Conservation (phyloP, 2,888 invertebrate species). For the Apoderus coryli region DNA sequence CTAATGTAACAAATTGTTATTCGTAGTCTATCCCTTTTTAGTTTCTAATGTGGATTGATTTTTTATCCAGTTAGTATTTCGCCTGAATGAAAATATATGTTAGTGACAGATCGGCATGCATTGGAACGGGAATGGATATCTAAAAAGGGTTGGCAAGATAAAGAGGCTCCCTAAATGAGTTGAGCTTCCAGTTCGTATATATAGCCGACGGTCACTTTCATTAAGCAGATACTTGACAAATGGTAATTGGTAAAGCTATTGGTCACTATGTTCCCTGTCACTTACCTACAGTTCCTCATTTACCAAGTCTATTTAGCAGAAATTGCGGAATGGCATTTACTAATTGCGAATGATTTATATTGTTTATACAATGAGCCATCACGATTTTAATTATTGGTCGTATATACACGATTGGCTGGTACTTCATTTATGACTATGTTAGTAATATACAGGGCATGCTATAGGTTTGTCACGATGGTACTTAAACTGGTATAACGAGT, state of each 20-base stretch:
- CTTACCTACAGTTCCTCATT: conserved; percentile 31
- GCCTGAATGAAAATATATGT: conserved; percentile 25
- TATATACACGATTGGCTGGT: too few species aligned
- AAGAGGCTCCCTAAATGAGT: conserved; percentile 32
- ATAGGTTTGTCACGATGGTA: too few species aligned
- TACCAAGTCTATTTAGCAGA: conserved; percentile 28
- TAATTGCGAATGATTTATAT: conserved; percentile 28
- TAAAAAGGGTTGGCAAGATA: conserved; percentile 34
- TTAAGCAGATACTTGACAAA: conserved; percentile 35
- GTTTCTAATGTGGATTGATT: too few species aligned
- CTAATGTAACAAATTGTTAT: too few species aligned
- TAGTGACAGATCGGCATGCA: conserved; percentile 29
- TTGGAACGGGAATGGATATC: conserved; percentile 23
- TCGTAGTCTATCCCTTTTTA: too few species aligned
- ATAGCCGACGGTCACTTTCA: conserved; percentile 35
- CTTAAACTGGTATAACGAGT: too few species aligned
- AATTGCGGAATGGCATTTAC: conserved; percentile 24
- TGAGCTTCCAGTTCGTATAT: too few species aligned
- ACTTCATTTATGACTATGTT: too few species aligned
- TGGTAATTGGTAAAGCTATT: conserved; percentile 35
- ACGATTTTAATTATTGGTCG: too few species aligned
- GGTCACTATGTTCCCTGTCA: conserved; percentile 33
- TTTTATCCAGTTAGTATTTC: too few species aligned
- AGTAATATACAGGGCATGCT: too few species aligned
- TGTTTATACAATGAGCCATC: conserved; percentile 20